Evolutionary conservation across 2,113 vertebrate genomes (phyloP), one percentile per base, ranked within the genome.

Genomic region (Leucoraja erinaceus): DNA sequence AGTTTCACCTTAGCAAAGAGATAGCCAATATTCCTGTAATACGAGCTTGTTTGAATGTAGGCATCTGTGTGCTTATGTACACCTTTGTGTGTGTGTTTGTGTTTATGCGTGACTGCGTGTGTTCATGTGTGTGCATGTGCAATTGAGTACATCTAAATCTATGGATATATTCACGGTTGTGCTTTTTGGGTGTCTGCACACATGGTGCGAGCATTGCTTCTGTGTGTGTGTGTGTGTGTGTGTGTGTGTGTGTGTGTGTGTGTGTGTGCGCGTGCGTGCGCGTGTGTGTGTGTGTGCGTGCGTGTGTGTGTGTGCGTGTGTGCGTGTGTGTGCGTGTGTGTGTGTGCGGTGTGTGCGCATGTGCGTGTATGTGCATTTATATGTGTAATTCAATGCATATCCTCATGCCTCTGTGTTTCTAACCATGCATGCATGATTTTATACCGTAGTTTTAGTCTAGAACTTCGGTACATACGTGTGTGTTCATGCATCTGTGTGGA

Each of bases 1-100:
- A 96, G 96, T 95, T 97, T 96, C 96, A 97, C 97, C 97, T 97
- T 97, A 96, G 95, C 96, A 96, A 95, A 96, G 96, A 31, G 97
- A 96, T 96, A 95, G 94, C 95, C 96, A 95, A 94, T 94, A 94
- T 95, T 96, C 96, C 96, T 97, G 96, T 94, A 94, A 95, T 59
- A 20, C 83, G 78, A 33, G n/a, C 84, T 63, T 54, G 59, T 68
- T 20, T 76, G 93, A 31, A 28, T 66, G 72, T 31, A 54, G 7
- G 47, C 59, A 22, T 61, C 38, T 88, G 12, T 79, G 16, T 77
- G 93, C 47, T 9, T 28, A 22, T 61, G 56, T 63, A 22, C 33
- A 3, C 56, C 3, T 31, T 11, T 90, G 33, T 91, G 66, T 72
- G 66, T 91, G 88, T 10, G 31, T 70, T 16, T 5, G 12, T 20